Conservation (phyloP, 2,888 invertebrate species). For the Agriopis leucophaearia region DNA sequence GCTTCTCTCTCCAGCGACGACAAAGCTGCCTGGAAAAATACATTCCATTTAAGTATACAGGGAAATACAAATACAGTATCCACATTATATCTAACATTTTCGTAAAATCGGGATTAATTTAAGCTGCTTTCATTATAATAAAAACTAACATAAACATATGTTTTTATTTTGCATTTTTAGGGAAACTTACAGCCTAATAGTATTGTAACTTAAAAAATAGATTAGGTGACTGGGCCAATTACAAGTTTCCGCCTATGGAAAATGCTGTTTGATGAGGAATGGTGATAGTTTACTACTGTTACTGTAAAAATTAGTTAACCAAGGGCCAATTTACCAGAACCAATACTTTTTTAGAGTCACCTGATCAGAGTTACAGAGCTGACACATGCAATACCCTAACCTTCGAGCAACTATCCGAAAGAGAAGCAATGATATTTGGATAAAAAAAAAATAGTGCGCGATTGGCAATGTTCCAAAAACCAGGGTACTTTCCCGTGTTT, state of each 20-base stretch:
- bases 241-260: no score
- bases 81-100: background rate
- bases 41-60: background rate
- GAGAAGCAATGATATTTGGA: no score
- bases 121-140: constrained; percentile 28
- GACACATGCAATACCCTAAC: background rate
- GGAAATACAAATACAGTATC: background rate
- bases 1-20: constrained; percentile 83
- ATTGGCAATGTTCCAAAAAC: no score
- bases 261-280: constrained; percentile 17
- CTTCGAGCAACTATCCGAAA: no score
- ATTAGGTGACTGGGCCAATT: no score
- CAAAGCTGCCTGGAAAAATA: constrained; percentile 75
- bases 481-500: no score
- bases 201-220: no score
- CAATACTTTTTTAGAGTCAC: background rate
- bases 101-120: constrained; percentile 14
- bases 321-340: constrained; percentile 17
- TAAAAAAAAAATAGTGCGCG: no score
- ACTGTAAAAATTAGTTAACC: constrained; percentile 17
- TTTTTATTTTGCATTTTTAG: no score
- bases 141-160: constrained; percentile 15
- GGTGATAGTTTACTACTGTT: constrained; percentile 11
- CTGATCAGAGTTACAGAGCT: background rate
- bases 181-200: no score